Percentiles rank a stretch among this genome's conserved stretches.
phyloP scores from a whole-genome alignment of 2,797 vertebrate species.

The Bufotes viridis region DNA sequence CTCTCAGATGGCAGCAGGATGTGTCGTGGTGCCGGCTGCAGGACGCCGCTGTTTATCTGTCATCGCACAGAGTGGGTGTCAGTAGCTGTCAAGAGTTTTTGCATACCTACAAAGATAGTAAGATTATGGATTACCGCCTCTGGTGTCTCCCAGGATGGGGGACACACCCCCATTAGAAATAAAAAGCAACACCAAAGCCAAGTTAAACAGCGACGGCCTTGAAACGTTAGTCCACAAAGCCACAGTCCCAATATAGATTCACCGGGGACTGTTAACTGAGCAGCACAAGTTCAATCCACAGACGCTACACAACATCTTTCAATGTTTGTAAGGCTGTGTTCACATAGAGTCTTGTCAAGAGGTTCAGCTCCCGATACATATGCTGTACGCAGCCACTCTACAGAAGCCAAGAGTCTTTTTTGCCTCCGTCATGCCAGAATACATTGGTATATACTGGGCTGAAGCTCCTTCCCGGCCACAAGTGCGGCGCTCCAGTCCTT shows the following conservation, averaged over 20 bases:
- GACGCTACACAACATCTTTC: no score
- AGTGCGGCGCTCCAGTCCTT: no score
- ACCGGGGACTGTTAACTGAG: background rate
- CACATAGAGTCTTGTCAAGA: no score
- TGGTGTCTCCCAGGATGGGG: background rate
- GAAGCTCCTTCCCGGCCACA: no score
- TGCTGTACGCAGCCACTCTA: no score
- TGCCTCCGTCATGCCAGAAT: no score
- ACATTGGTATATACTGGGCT: no score
- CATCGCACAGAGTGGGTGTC: slow-evolving; percentile 48
- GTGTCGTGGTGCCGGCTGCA: background rate
- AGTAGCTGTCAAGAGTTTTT: slow-evolving; percentile 36
- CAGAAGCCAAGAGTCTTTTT: no score
- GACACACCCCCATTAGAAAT: background rate
- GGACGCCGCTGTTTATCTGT: slow-evolving; percentile 25
- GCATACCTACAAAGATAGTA: slow-evolving; percentile 44
- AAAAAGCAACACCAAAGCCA: background rate
- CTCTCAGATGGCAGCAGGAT: no score
- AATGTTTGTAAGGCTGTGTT: no score
- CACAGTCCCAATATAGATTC: slow-evolving; percentile 5
- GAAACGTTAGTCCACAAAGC: background rate
- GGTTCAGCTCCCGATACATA: no score
- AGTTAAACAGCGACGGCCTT: background rate
- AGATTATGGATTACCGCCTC: slow-evolving; percentile 32
- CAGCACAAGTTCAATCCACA: background rate